Conservation (phyloP, 2,888 invertebrate genomes). For the Cenopis cana region DNA sequence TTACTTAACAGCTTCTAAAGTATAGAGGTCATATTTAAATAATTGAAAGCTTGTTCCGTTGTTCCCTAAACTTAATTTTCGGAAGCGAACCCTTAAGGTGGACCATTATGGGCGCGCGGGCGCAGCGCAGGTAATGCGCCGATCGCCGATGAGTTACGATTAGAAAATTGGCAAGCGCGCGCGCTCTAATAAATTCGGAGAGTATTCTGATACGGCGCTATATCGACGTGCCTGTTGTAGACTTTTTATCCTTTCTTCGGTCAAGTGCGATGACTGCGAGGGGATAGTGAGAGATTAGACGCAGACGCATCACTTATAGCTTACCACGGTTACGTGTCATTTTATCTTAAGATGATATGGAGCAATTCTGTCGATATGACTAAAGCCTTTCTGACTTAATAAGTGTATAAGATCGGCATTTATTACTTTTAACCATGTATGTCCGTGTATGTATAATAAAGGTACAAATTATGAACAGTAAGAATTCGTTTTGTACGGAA, state of each 20-base stretch:
- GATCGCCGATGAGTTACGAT: conserved; percentile 79
- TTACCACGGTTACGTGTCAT: no score
- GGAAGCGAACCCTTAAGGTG: conserved; percentile 26
- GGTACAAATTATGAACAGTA: no score
- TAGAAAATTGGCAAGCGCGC: conserved; percentile 76
- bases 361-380: no score
- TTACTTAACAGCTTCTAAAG: no score
- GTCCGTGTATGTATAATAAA: no score
- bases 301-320: no score
- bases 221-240: conserved; percentile 8
- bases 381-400: no score
- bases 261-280: background rate
- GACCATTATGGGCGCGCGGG: conserved; percentile 46
- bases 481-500: no score
- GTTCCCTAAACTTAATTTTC: background rate
- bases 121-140: conserved; percentile 58
- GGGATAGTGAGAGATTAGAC: background rate
- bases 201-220: conserved; percentile 32
- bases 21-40: no score
- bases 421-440: no score
- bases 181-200: conserved; percentile 73
- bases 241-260: conserved; percentile 2
- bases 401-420: no score
- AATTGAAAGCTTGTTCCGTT: background rate
- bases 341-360: no score